Evolutionary conservation across 2,797 vertebrate species (phyloP).

Genomic region (Cottoperca gobio): DNA sequence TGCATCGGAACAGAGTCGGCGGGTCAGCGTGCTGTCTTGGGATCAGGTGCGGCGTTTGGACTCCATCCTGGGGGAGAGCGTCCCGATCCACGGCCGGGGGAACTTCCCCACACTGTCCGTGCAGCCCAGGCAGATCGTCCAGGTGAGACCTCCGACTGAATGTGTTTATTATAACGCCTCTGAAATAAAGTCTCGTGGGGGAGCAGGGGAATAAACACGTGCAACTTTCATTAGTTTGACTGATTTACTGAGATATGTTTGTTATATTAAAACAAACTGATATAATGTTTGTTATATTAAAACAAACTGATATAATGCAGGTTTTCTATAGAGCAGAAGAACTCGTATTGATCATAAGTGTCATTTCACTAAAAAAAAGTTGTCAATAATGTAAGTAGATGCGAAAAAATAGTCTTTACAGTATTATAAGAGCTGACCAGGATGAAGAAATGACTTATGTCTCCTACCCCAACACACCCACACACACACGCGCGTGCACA

Average conservation of each 20-base stretch:
- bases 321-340: no score
- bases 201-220: neutral
- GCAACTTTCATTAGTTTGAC: neutral
- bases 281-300: no score
- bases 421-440: neutral
- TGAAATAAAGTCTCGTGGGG: neutral
- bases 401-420: neutral
- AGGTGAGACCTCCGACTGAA: constrained; percentile 59
- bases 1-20: constrained; percentile 78
- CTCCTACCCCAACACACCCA: neutral
- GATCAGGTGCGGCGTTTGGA: constrained; percentile 94
- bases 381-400: neutral
- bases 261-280: neutral
- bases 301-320: no score
- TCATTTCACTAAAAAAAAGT: neutral
- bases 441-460: neutral
- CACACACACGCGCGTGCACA: neutral
- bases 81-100: constrained; percentile 94
- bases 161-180: neutral
- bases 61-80: constrained; percentile 91
- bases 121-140: constrained; percentile 91
- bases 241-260: neutral
- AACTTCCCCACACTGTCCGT: constrained; percentile 95
- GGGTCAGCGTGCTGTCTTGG: constrained; percentile 92
- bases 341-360: no score